A percentile compares a stretch with the other conserved stretches of the same genome.
These are phyloP conservation scores for Sinopyrophorus schimmeli DNA, from an alignment of 2,888 invertebrate species.

Conservation along the genomic window DNA sequence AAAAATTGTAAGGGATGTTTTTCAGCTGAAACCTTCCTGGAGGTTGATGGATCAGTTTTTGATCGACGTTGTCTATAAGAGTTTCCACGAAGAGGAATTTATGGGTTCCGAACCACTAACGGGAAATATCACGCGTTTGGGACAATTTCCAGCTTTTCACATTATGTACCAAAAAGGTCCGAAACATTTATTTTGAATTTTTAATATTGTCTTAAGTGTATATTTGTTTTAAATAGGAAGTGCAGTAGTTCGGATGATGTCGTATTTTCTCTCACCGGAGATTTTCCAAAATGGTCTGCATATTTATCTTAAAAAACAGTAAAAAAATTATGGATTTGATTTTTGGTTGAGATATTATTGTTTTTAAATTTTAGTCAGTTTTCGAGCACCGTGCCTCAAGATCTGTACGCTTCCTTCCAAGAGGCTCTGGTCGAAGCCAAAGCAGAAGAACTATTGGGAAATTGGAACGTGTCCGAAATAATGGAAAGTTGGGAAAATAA, in stretches of 20 bases:
- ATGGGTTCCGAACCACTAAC: conserved; percentile 8
- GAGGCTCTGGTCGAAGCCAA: conserved; percentile 2
- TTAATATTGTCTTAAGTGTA: not conserved
- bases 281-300: conserved; percentile 15
- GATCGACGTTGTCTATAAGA: not conserved
- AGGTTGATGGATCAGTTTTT: conserved; percentile 56
- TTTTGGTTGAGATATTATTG: too few relatives aligned
- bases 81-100: not conserved
- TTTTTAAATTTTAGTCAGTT: conserved; percentile 36
- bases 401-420: conserved; percentile 46
- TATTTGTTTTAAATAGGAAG: conserved; percentile 6
- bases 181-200: not conserved
- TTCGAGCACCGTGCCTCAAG: conserved; percentile 38
- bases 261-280: conserved; percentile 11
- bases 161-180: conserved; percentile 21
- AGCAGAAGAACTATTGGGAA: conserved; percentile 2
- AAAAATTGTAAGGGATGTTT: conserved; percentile 6
- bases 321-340: not conserved
- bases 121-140: conserved; percentile 1
- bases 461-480: conserved; percentile 6
- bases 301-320: conserved; percentile 13
- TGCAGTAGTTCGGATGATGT: conserved; percentile 16
- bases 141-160: conserved; percentile 18
- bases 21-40: conserved; percentile 50
- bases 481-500: conserved; percentile 21